Conservation (phyloP, 2,797 vertebrate species). For the Dendrocincla tyrannina region DNA sequence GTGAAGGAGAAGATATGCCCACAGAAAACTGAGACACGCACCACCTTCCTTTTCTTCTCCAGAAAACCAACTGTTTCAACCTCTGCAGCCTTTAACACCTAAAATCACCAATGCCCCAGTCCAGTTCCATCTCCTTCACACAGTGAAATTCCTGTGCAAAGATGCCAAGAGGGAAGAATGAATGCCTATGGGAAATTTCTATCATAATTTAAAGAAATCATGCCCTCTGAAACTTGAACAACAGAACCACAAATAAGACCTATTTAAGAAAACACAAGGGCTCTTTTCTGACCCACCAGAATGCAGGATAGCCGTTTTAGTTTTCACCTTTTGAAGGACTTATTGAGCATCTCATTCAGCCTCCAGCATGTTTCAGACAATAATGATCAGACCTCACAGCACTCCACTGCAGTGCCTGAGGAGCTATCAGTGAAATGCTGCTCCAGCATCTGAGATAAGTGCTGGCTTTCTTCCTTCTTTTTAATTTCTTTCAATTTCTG, state of each 20-base stretch:
- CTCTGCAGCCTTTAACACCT: not conserved
- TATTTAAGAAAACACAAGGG: constrained; percentile 1
- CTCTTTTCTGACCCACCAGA: not conserved
- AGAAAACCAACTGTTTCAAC: not conserved
- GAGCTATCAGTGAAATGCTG: not conserved
- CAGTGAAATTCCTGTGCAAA: not conserved
- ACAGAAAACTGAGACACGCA: not conserved
- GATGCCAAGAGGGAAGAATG: rapidly evolving
- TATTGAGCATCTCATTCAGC: constrained; percentile 7
- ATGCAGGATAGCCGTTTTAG: not conserved
- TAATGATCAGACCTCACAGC: not conserved
- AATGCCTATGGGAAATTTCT: not conserved
- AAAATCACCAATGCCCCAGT: not conserved
- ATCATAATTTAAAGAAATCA: not conserved
- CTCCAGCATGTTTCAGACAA: not conserved
- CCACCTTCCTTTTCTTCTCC: not conserved
- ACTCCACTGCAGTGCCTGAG: not conserved
- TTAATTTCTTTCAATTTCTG: not conserved
- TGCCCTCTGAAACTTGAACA: not conserved
- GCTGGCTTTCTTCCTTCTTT: not conserved
- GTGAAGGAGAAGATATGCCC: not conserved
- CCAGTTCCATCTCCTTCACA: not conserved
- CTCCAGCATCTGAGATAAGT: not conserved
- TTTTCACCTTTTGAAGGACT: constrained; percentile 1
- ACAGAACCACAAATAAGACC: not conserved